Evolutionary conservation across 2,888 invertebrate genomes (phyloP).

Genomic region (Matsumyia berberina): DNA sequence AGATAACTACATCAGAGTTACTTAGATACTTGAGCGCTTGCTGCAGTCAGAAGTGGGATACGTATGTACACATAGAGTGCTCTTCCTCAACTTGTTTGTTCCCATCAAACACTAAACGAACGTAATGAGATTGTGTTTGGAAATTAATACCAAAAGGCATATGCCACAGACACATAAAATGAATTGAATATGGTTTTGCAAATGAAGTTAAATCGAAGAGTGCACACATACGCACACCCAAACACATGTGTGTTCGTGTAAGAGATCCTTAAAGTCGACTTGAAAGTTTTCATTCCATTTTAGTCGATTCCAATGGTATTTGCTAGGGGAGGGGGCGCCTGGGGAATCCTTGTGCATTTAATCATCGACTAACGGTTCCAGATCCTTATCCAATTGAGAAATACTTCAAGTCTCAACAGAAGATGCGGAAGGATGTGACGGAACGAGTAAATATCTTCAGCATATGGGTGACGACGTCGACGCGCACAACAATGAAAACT

Average conservation of each 20-base stretch:
- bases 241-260: neutral
- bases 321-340: neutral
- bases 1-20: conserved; percentile 17
- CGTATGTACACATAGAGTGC: no score
- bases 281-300: conserved; percentile 25
- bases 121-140: conserved; percentile 43
- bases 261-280: conserved; percentile 18
- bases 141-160: conserved; percentile 33
- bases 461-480: neutral
- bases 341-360: neutral
- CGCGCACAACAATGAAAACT: neutral
- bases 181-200: neutral
- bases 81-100: conserved; percentile 30
- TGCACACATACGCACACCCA: neutral
- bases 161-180: conserved; percentile 1
- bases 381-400: conserved; percentile 41
- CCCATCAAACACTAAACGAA: conserved; percentile 34
- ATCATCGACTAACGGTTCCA: conserved; percentile 13
- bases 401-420: conserved; percentile 10
- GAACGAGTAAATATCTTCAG: neutral
- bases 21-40: neutral
- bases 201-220: conserved; percentile 22
- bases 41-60: neutral
- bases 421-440: neutral
- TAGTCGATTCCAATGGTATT: neutral